Conservation (phyloP, 2,888 invertebrate species). For the Metopia argyrocephala region DNA sequence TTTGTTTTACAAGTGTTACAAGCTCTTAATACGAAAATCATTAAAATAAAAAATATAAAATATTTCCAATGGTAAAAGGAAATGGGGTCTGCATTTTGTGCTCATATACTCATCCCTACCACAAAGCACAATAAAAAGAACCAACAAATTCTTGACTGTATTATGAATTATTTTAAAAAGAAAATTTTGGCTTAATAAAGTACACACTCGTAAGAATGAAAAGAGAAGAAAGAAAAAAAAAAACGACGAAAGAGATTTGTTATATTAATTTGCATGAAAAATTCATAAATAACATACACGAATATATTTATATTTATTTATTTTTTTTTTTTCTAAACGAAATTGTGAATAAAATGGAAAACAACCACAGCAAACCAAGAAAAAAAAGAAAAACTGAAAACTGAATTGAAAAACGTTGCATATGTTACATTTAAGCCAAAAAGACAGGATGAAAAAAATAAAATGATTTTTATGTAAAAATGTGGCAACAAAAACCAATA, state of each 20-base stretch:
- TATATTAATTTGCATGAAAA: conserved; percentile 64
- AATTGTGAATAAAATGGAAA: conserved; percentile 25
- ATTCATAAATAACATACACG: conserved; percentile 63
- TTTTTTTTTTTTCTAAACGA: too few species aligned
- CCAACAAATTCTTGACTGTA: conserved; percentile 32
- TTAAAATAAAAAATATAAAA: conserved; percentile 39
- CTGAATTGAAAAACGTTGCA: conserved; percentile 55
- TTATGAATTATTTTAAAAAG: conserved; percentile 10
- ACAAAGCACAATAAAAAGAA: not conserved
- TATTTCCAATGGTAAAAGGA: conserved; percentile 16
- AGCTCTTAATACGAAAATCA: conserved; percentile 50
- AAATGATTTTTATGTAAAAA: conserved; percentile 5
- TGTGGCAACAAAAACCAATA: conserved; percentile 59
- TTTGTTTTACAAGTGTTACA: conserved; percentile 27
- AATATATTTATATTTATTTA: conserved; percentile 38
- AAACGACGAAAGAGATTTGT: conserved; percentile 38
- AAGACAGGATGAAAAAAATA: conserved; percentile 33
- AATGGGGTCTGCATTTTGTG: not conserved
- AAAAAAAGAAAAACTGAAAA: conserved; percentile 5
- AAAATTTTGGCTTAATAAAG: conserved; percentile 1
- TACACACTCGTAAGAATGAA: not conserved
- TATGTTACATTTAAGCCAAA: conserved; percentile 54
- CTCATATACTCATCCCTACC: not conserved
- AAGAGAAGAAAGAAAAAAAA: not conserved
- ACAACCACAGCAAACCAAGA: too few species aligned